These are phyloP conservation scores for Loxodonta africana DNA, from an alignment of 2,113 vertebrate genomes.

Conservation along the genomic window DNA sequence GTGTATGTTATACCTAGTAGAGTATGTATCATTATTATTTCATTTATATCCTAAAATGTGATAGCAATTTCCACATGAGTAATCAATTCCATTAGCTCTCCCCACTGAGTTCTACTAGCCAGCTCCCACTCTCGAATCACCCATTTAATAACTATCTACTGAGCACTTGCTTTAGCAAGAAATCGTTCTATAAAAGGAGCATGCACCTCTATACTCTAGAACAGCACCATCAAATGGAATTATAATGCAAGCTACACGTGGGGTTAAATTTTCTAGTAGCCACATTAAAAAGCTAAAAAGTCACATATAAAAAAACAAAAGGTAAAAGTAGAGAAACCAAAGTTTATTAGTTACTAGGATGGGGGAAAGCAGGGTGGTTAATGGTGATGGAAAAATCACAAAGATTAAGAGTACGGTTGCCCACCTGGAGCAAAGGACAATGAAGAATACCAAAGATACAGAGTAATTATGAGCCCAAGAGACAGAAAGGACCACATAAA, in stretches of 20 bases:
- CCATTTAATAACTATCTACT: not conserved
- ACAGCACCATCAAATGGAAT: not conserved
- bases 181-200: not conserved
- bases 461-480: too few species aligned
- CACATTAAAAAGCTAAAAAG: constrained; percentile 33
- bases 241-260: not conserved
- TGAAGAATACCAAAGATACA: too few species aligned
- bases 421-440: too few species aligned
- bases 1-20: not conserved
- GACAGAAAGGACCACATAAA: too few species aligned
- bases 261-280: constrained; percentile 36
- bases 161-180: not conserved
- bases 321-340: too few species aligned
- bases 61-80: constrained; percentile 23
- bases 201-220: not conserved
- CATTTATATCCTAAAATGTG: constrained; percentile 55
- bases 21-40: not conserved
- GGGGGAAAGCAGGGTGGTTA: too few species aligned
- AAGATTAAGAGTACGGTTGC: too few species aligned
- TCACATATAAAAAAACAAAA: not conserved
- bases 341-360: too few species aligned
- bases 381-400: too few species aligned
- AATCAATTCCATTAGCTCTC: constrained; percentile 11
- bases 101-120: not conserved
- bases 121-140: not conserved